Evolutionary conservation across 2,888 invertebrate genomes (phyloP), one percentile per base, ranked within the genome.

Genomic region (Coelinius sp.): DNA sequence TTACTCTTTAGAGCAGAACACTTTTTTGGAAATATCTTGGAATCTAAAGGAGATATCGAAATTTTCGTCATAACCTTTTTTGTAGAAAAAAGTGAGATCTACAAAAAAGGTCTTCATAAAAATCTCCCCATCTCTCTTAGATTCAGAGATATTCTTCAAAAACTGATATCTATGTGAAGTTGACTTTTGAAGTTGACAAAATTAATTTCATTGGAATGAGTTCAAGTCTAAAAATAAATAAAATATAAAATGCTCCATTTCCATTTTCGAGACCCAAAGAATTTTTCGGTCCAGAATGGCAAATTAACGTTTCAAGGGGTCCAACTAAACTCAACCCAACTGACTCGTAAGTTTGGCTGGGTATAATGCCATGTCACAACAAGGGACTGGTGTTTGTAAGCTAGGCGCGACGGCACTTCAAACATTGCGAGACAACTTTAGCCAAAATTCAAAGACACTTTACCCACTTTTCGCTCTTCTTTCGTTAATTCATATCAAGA

Each of bases 321-420:
- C n/a, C 10, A 41, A 41, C 41, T 12, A 6, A 41, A 20, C 44
- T 14, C 17, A 44, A 14, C 46, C 5, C 46, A 49, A 14, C 14
- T 46, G 3, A 85, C 35, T 81, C 85, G 85, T 87, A 86, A 86
- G 85, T 87, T 86, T 86, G 79, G 81, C 80, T 74, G 77, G 80
- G 86, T 81, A 87, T 87, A 87, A 86, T 87, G 85, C 84, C 82
- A 83, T 87, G 87, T 87, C 87, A 87, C 86, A 87, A 87, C 87
- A 87, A 81, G 75, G 78, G 79, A 82, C 53, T 83, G 80, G 84
- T 87, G 86, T 87, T 87, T 87, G 85, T 87, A 87, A 87, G 87
- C 87, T 85, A 81, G 83, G 81, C 81, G 82, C 82, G 87, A 87
- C 83, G 85, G 83, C 82, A 87, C 87, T 87, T 87, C 87, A 87